Conservation (phyloP, 2,797 vertebrate genomes). For the Tragelaphus eurycerus region DNA sequence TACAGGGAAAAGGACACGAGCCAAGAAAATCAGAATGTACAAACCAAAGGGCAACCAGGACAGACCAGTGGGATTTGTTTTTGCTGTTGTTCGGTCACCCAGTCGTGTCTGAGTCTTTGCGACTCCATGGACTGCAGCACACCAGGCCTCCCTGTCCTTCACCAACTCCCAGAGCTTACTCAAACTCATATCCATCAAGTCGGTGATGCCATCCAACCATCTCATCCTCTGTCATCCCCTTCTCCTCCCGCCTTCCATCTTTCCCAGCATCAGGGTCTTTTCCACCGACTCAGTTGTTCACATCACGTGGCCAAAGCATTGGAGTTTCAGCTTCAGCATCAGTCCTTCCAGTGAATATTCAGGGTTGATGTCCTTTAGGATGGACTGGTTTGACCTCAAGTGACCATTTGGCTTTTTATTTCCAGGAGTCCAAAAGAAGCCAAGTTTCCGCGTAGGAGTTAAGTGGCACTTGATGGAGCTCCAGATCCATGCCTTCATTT, state of each 20-base stretch:
- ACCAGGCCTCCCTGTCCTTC: background rate
- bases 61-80: background rate
- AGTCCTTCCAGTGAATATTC: background rate
- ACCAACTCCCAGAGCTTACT: background rate
- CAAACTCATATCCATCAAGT: background rate
- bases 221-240: background rate
- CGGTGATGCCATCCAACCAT: background rate
- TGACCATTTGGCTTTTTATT: background rate
- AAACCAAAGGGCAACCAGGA: background rate
- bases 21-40: background rate
- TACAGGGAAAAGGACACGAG: too few species aligned
- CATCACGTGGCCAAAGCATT: background rate
- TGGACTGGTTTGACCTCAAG: background rate
- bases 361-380: background rate
- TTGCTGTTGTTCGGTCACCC: fast-evolving
- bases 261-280: background rate
- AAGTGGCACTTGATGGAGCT: constrained; percentile 76
- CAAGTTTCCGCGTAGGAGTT: background rate
- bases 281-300: background rate
- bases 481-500: constrained; percentile 32
- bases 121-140: background rate
- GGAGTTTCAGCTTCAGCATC: background rate
- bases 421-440: background rate
- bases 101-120: fast-evolving
- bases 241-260: fast-evolving